A percentile compares a stretch with the other conserved stretches of the same genome.
These are phyloP conservation scores for Latrodectus hesperus DNA, from an alignment of 2,888 invertebrate genomes.

Conservation along the genomic window DNA sequence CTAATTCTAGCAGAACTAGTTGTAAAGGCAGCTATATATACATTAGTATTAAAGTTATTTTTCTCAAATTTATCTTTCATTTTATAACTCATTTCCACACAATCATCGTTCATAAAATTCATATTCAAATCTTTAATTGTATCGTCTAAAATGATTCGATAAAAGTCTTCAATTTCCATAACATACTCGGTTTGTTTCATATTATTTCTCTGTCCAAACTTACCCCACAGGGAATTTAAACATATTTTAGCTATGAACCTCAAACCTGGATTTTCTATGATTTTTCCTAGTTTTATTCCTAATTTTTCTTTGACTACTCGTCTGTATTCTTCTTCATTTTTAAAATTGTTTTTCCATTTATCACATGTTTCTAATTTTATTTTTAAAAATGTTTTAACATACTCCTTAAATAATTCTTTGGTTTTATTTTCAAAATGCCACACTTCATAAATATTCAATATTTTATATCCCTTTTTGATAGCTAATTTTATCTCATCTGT, in stretches of 20 bases:
- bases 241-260: slow-evolving; percentile 14
- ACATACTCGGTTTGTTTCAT: slow-evolving; percentile 1
- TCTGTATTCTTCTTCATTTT: slow-evolving; percentile 16
- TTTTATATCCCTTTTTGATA: no score
- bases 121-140: no score
- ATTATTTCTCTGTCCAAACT: slow-evolving; percentile 8
- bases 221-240: slow-evolving; percentile 16
- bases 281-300: neutral
- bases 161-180: neutral
- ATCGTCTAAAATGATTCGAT: no score
- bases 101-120: no score
- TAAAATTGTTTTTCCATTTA: slow-evolving; percentile 10
- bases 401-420: neutral
- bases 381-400: no score
- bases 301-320: slow-evolving; percentile 4
- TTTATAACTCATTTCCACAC: neutral
- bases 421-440: slow-evolving; percentile 7
- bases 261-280: slow-evolving; percentile 11
- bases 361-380: slow-evolving; percentile 13
- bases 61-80: slow-evolving; percentile 10
- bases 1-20: neutral
- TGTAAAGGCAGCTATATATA: neutral
- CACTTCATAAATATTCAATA: no score
- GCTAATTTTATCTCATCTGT: neutral
- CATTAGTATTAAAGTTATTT: neutral